phyloP scores from a whole-genome alignment of 2,888 invertebrate species.

The Cryptus armator region DNA sequence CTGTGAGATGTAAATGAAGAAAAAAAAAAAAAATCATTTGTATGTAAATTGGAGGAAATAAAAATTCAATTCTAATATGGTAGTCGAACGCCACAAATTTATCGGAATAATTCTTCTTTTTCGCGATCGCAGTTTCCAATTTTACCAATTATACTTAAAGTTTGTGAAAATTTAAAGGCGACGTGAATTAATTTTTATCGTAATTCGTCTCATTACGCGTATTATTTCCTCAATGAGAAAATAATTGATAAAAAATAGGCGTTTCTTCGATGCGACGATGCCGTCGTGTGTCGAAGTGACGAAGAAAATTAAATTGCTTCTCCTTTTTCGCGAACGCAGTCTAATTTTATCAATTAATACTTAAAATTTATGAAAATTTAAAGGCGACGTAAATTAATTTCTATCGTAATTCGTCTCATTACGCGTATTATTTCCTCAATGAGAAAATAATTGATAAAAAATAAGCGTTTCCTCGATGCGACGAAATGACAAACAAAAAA shows the following conservation, averaged over 20 bases:
- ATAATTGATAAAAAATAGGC: not conserved
- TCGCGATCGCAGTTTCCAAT: not conserved
- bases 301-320: not conserved
- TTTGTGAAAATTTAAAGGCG: not conserved
- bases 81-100: slow-evolving; percentile 37
- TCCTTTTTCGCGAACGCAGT: not conserved
- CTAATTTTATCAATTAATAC: not conserved
- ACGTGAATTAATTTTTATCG: not conserved
- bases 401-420: not conserved
- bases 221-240: not conserved
- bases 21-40: slow-evolving; percentile 70
- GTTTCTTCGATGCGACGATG: not conserved
- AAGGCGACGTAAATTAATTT: not conserved
- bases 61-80: slow-evolving; percentile 71
- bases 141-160: not conserved
- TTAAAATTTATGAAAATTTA: not conserved
- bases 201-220: not conserved
- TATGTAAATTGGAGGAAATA: slow-evolving; percentile 78
- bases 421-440: not conserved
- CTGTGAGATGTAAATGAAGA: slow-evolving; percentile 77
- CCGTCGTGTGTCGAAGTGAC: not conserved
- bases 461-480: not conserved
- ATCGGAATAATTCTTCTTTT: not conserved
- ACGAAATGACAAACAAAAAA: not conserved
- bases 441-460: not conserved